Conservation (phyloP, 2,888 invertebrate species). For the Cephus pulcher region DNA sequence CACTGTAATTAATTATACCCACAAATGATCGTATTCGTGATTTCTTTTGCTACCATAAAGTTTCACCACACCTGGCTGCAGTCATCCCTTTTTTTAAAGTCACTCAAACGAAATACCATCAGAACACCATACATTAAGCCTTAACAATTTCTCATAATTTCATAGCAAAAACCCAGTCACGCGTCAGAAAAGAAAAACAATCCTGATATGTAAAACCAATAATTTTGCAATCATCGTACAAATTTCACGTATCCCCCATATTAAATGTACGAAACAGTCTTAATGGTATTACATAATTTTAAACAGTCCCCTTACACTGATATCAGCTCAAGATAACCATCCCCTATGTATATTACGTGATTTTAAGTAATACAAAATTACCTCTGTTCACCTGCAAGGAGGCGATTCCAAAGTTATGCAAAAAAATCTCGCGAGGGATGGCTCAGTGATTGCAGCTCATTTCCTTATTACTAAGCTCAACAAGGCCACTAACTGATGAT, state of each 20-base stretch:
- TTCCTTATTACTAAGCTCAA: constrained; percentile 32
- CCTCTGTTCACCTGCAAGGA: constrained; percentile 12
- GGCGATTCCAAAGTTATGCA: constrained; percentile 12
- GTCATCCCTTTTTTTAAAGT: not conserved
- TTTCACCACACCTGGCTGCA: not conserved
- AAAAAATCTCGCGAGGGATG: constrained; percentile 28
- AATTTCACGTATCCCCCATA: not conserved
- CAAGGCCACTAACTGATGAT: constrained; percentile 3
- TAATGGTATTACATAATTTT: not conserved
- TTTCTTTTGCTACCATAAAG: not conserved
- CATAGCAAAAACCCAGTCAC: not conserved
- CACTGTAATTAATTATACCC: constrained; percentile 48
- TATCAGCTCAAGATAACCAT: not conserved
- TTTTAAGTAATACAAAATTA: not conserved
- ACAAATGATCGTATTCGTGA: not conserved
- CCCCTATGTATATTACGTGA: not conserved
- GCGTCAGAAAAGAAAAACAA: not conserved
- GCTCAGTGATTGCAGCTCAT: constrained; percentile 40
- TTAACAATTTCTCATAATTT: not conserved
- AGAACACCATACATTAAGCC: not conserved
- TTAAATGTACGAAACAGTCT: not conserved
- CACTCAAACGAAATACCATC: not conserved
- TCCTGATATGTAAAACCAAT: not conserved
- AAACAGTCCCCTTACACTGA: not conserved
- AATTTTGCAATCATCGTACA: not conserved